Evolutionary conservation across 2,888 invertebrate species (phyloP).

Genomic region (Drosophila sordidula): DNA sequence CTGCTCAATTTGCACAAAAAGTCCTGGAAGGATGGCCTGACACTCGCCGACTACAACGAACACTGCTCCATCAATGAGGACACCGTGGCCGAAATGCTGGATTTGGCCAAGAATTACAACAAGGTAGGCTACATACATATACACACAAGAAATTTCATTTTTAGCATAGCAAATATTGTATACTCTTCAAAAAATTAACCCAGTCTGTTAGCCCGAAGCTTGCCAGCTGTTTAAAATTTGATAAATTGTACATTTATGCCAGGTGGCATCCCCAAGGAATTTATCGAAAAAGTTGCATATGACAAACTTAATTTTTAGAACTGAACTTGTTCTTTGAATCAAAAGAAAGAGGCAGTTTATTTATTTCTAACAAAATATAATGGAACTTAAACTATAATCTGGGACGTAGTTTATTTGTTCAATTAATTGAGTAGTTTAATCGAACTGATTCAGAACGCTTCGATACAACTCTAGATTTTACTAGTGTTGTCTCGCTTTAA

Average conservation of each 20-base stretch:
- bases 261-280: constrained; percentile 31
- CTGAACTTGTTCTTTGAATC: constrained; percentile 18
- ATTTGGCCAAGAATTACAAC: constrained; percentile 98
- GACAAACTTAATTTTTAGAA: not conserved
- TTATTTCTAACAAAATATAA: too few relatives aligned
- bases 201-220: too few relatives aligned
- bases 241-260: not conserved
- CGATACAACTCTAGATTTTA: not conserved
- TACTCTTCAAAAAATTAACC: constrained; percentile 1
- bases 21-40: constrained; percentile 98
- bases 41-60: constrained; percentile 95
- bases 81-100: constrained; percentile 98
- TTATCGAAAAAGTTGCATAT: constrained; percentile 11
- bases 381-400: too few relatives aligned
- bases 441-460: not conserved
- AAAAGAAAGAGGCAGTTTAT: not conserved
- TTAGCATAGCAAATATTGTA: not conserved
- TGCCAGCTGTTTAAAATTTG: not conserved
- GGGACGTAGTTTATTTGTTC: not conserved
- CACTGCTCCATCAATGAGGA: constrained; percentile 97
- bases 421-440: not conserved
- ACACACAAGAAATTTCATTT: not conserved
- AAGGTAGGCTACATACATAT: constrained; percentile 86
- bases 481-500: constrained; percentile 9
- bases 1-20: constrained; percentile 98